Percentiles rank a stretch among this genome's conserved stretches.
Conservation (phyloP, 2,888 invertebrate species). For the Nemotelus pantherinus region DNA sequence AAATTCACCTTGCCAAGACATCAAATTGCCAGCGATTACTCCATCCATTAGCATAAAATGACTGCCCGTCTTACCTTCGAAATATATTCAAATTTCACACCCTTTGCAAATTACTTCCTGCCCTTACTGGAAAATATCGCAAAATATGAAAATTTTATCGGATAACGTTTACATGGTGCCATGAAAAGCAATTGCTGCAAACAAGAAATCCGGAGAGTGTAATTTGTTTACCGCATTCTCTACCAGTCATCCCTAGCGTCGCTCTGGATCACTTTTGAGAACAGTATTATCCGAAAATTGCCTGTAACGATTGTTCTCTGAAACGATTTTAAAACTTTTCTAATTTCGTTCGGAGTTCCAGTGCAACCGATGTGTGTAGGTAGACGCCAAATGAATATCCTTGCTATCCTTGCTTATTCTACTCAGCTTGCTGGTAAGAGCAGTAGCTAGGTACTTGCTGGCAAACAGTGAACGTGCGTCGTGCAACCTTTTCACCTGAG, state of each 20-base stretch:
- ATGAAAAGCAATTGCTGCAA: constrained; percentile 12
- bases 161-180: not conserved
- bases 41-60: no score
- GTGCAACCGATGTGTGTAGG: no score
- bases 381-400: no score
- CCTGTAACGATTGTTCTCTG: constrained; percentile 33
- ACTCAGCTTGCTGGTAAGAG: no score
- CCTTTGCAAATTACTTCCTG: not conserved
- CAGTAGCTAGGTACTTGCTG: no score
- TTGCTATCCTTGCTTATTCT: no score
- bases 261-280: not conserved
- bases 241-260: not conserved
- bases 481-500: constrained; percentile 20
- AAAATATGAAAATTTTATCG: constrained; percentile 18
- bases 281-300: constrained; percentile 24
- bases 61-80: not conserved
- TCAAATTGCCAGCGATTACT: no score
- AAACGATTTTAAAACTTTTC: constrained; percentile 36
- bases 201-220: constrained; percentile 16
- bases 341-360: constrained; percentile 9
- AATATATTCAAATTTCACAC: constrained; percentile 12
- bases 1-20: no score
- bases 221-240: not conserved
- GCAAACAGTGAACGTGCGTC: no score
- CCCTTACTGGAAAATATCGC: not conserved